Evolutionary conservation across 2,113 vertebrate species (phyloP).

Genomic region (Rana temporaria): DNA sequence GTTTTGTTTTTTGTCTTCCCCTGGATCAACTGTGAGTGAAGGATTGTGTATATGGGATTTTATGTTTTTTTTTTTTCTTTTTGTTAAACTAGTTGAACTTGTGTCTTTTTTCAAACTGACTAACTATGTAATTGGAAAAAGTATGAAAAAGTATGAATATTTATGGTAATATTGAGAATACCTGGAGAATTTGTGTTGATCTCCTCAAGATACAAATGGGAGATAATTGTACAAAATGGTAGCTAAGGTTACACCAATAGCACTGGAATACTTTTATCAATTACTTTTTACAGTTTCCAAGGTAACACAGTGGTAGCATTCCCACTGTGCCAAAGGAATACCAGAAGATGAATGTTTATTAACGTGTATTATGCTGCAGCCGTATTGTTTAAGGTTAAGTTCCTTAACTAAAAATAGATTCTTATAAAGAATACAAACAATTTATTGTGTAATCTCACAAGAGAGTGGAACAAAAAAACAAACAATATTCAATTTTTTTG

Average conservation of each 20-base stretch:
- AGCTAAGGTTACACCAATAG: constrained; percentile 26
- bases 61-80: too few relatives aligned
- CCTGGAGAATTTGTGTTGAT: background rate
- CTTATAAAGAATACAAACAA: constrained; percentile 7
- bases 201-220: background rate
- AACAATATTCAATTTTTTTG: background rate
- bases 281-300: constrained; percentile 52
- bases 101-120: too few relatives aligned
- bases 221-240: constrained; percentile 1
- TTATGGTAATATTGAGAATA: background rate
- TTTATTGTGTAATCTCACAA: background rate
- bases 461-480: background rate
- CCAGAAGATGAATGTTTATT: constrained; percentile 49
- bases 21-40: too few relatives aligned
- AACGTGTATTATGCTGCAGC: constrained; percentile 29
- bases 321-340: constrained; percentile 34
- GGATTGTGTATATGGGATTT: too few relatives aligned
- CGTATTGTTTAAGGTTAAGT: constrained; percentile 46
- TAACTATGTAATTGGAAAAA: too few relatives aligned
- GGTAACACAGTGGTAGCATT: constrained; percentile 35
- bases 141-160: too few relatives aligned
- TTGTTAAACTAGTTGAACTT: too few relatives aligned
- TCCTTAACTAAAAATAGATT: constrained; percentile 39
- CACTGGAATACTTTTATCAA: constrained; percentile 44
- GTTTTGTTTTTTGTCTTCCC: too few relatives aligned